Evolutionary conservation across 2,113 vertebrate species (phyloP), one percentile per base, ranked within the genome.

Genomic region (Spea multiplicata): DNA sequence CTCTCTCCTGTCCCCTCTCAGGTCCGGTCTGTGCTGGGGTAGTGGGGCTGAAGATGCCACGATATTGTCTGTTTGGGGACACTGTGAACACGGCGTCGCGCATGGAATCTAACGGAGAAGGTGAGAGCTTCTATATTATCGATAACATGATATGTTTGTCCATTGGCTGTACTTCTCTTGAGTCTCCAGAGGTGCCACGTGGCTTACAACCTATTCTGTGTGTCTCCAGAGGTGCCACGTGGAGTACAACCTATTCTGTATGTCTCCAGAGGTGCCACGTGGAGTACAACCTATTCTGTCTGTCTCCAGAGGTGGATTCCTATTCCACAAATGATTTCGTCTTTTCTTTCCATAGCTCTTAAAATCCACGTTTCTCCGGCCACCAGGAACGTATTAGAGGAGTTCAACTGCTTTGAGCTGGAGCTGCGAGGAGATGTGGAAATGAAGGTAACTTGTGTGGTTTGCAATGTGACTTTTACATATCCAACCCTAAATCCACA

Each of bases 1-100:
- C 66, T 67, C 10, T 70, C 44, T 48, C 69, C 73, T 3, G 44
- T 47, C 55, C 6, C 57, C 7, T 10, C 30, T 73, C 30, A 97
- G 96, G 95, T 3, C 94, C 95, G 0, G 96, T 97, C 72, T 97
- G 96, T 49, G 95, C 95, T 0, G 96, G 96, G 0, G 96, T 97
- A 2, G 96, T 98, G 3, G 96, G 96, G 0, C 87, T 98, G 75
- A 98, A 98, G 88, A 98, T 98, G 95, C 96, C 96, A 0, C 92
- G 96, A 0, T 97, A 95, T 82, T 97, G 96, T 83, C 91, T 98
- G 65, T 98, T 98, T 10, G 96, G 96, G 1, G 96, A 98, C 85
- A 98, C 96, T 0, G 96, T 98, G 69, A 98, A 98, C 89, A 98
- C 96, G 0, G 95, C 96, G 5, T 98, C 96, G 0, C 92, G 96